A percentile compares a stretch with the other conserved stretches of the same genome.
Conservation (phyloP, 2,113 vertebrate genomes). For the Eulacestoma nigropectus region DNA sequence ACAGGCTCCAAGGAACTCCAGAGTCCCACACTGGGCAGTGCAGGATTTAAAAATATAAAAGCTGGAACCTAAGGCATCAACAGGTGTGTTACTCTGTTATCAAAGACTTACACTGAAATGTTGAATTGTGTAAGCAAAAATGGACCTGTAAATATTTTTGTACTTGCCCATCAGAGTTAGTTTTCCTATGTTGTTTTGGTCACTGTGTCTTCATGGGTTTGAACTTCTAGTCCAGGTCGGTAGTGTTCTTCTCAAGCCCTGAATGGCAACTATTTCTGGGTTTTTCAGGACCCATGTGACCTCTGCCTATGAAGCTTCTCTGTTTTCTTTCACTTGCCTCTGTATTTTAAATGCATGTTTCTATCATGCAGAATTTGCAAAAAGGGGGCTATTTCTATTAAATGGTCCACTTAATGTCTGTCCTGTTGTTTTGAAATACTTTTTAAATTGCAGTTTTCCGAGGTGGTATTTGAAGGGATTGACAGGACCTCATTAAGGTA, state of each 20-base stretch:
- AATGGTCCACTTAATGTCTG: not conserved
- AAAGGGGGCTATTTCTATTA: not conserved
- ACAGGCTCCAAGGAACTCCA: too few species aligned
- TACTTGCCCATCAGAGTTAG: not conserved
- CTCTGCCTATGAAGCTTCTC: not conserved
- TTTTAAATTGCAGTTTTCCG: not conserved
- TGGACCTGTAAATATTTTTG: not conserved
- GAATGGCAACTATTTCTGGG: not conserved
- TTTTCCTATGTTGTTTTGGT: not conserved
- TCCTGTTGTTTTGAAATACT: not conserved
- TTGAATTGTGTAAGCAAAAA: not conserved
- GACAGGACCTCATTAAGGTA: conserved; percentile 1
- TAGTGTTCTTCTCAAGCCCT: not conserved
- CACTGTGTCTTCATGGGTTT: not conserved
- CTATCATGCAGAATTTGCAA: not conserved
- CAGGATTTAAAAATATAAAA: too few species aligned
- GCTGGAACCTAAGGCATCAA: too few species aligned
- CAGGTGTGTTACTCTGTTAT: not conserved
- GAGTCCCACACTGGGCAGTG: too few species aligned
- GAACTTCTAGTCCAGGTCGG: not conserved
- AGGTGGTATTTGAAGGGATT: not conserved
- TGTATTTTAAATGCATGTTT: not conserved
- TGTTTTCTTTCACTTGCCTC: not conserved
- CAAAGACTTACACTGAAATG: not conserved
- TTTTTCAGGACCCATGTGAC: not conserved